Percentiles rank a stretch among this genome's conserved stretches.
Conservation (phyloP, 2,888 invertebrate species). For the Meliscaeva auricollis region DNA sequence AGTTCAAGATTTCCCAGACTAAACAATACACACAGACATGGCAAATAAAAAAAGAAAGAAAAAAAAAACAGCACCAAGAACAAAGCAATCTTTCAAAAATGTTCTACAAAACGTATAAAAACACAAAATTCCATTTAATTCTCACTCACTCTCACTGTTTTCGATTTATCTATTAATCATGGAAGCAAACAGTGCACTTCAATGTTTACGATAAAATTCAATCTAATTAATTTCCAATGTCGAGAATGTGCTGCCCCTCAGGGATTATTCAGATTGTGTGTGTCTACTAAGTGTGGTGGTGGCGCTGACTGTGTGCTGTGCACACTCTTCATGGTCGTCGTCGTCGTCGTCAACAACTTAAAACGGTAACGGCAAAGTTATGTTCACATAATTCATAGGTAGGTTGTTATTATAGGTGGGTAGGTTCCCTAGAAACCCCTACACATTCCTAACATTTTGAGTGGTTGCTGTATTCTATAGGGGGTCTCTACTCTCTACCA, state of each 20-base stretch:
- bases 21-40: conserved; percentile 1
- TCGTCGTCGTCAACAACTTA: background rate
- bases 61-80: background rate
- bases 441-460: background rate
- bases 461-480: background rate
- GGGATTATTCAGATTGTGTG: conserved; percentile 25
- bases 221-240: conserved; percentile 74
- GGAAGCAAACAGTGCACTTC: conserved; percentile 50
- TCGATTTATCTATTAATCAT: conserved; percentile 67
- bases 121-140: conserved; percentile 62
- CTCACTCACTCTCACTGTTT: background rate
- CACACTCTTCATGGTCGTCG: background rate
- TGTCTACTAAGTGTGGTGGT: background rate
- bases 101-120: background rate
- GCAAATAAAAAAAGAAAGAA: too few relatives aligned
- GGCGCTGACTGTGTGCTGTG: background rate
- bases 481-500: too few relatives aligned
- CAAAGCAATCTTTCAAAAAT: background rate
- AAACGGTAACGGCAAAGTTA: conserved; percentile 56
- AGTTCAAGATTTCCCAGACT: background rate
- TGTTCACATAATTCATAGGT: conserved; percentile 65
- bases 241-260: conserved; percentile 39
- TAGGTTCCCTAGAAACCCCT: background rate
- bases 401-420: background rate
- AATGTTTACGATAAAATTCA: conserved; percentile 63